Conservation (phyloP, 2,888 invertebrate species). For the Cheilosia variabilis region DNA sequence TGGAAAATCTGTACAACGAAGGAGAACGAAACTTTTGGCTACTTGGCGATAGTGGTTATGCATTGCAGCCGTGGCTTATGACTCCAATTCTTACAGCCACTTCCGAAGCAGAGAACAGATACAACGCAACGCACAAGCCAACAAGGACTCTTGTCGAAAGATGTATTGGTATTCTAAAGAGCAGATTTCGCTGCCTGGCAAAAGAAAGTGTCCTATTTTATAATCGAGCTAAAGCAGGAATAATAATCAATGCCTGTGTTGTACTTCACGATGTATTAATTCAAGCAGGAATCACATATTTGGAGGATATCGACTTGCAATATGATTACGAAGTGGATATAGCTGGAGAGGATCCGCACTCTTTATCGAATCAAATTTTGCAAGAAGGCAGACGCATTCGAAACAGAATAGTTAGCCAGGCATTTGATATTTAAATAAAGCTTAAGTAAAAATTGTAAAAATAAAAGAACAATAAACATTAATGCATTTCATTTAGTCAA, state of each 20-base stretch:
- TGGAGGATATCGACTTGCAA: conserved; percentile 1
- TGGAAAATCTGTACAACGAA: neutral
- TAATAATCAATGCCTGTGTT: too few species aligned
- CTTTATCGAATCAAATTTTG: conserved; percentile 15
- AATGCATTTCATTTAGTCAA: too few species aligned
- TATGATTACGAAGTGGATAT: neutral
- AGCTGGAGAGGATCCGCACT: neutral
- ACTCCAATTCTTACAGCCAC: too few species aligned
- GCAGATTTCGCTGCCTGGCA: neutral
- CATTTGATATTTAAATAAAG: too few species aligned
- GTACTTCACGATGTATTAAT: too few species aligned
- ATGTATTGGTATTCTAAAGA: neutral
- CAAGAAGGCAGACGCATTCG: neutral
- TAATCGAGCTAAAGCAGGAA: neutral
- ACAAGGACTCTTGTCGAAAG: neutral
- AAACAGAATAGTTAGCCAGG: neutral
- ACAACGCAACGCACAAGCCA: neutral
- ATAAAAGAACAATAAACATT: too few species aligned
- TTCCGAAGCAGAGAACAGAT: too few species aligned
- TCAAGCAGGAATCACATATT: conserved; percentile 1
- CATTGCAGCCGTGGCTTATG: too few species aligned
- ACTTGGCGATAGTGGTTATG: neutral
- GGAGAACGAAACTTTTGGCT: neutral
- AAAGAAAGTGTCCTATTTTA: neutral
- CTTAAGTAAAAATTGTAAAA: too few species aligned